Base-by-base conservation (phyloP, 2,888 invertebrate species). In the Petrophora chlorosata region DNA sequence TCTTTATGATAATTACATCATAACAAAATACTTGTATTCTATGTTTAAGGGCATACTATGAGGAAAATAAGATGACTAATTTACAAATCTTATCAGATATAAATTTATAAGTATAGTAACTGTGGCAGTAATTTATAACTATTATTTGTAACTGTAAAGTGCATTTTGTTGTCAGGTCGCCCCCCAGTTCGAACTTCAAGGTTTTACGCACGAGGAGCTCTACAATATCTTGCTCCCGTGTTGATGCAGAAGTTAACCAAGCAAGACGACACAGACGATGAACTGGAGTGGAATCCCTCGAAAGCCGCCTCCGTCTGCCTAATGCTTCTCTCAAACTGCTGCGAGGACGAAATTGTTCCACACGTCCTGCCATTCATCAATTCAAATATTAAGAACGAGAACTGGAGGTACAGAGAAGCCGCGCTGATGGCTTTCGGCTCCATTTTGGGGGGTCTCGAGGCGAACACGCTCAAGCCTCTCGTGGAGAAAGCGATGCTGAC, bases 241-340 rank as follows among this genome's bases (percentile, higher is more conserved):
- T 92, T 99, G 7, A 95, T 98, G 89, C 95, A 96, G 70, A 97
- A 97, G 73, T 90, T 99, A 17, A 98, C 99, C 4, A 98, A 98
- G 82, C 99, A 99, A 90, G 97, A 98, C 76, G 99, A 99, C 79
- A 93, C 95, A 65, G 99, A 99, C 76, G 99, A 99, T 83, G 99
- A 99, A 79, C 97, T 99, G 73, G 99, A 98, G 70, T 99, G 99
- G 99, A 99, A 98, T 85, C 99, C 99, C 0, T 97, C 98, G 63
- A 99, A 99, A 91, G 99, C 99, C 0, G 98, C 99, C 2, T 98
- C 99, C 22, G 99, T 99, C 2, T 99, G 99, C 79, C 91, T 99
- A 15, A 99, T 99, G 98, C 91, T 99, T 34, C 91, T 99, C 62
- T 97, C 99, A 12, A 96, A 97, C 33, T 99, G 99, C 77, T 99